phyloP scores from a whole-genome alignment of 2,888 invertebrate genomes.

The Cosmopolites sordidus region DNA sequence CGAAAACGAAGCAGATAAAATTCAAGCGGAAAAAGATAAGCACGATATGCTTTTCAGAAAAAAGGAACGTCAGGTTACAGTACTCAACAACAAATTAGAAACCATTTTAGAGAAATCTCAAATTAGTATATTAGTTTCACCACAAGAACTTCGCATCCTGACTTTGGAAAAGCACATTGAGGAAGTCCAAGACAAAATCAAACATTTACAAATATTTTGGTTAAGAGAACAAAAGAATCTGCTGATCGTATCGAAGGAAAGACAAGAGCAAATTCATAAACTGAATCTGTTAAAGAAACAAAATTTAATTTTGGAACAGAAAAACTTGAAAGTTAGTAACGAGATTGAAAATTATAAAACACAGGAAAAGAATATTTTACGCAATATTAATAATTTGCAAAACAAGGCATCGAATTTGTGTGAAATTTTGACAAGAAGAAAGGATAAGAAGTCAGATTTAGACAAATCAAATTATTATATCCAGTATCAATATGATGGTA shows the following conservation, averaged over 20 bases:
- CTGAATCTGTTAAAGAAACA: conserved; percentile 69
- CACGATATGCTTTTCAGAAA: conserved; percentile 45
- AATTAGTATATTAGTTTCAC: conserved; percentile 48
- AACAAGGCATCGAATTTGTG: conserved; percentile 58
- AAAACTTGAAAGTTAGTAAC: conserved; percentile 64
- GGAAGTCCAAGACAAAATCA: conserved; percentile 58
- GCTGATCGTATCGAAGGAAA: conserved; percentile 63
- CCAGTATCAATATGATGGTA: conserved; percentile 25
- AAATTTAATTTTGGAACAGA: conserved; percentile 65
- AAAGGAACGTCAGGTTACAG: conserved; percentile 52
- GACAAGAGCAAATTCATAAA: conserved; percentile 63
- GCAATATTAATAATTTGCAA: conserved; percentile 58
- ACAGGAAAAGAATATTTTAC: conserved; percentile 56
- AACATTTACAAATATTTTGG: conserved; percentile 69
- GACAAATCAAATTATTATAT: conserved; percentile 55
- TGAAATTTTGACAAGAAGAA: conserved; percentile 55
- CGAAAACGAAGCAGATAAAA: conserved; percentile 48
- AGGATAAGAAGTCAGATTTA: conserved; percentile 52
- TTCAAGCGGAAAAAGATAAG: conserved; percentile 49
- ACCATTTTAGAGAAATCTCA: conserved; percentile 50
- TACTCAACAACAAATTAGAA: conserved; percentile 53
- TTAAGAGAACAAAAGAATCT: conserved; percentile 70
- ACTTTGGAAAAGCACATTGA: conserved; percentile 63
- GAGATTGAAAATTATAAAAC: conserved; percentile 57
- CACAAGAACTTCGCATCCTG: conserved; percentile 60